Evolutionary conservation across 2,888 invertebrate genomes (phyloP).

Genomic region (Thymelicus lineola): DNA sequence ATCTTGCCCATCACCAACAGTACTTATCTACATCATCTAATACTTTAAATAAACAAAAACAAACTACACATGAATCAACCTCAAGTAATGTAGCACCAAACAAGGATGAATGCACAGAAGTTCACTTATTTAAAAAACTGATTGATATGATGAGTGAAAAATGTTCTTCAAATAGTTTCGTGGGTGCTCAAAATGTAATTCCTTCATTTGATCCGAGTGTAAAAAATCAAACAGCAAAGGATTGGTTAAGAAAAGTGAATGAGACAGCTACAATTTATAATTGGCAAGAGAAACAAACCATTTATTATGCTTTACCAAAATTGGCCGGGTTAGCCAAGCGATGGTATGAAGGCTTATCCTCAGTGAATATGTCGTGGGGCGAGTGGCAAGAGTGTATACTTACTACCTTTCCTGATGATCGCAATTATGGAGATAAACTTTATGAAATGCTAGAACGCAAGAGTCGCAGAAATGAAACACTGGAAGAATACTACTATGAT

Average conservation of each 20-base stretch:
- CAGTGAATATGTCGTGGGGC: not conserved
- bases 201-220: not conserved
- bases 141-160: not conserved
- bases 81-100: too few relatives aligned
- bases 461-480: too few relatives aligned
- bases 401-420: not conserved
- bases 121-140: not conserved
- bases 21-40: too few relatives aligned
- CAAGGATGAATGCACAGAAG: not conserved
- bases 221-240: not conserved
- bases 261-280: not conserved
- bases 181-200: slow-evolving; percentile 5
- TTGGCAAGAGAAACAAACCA: slow-evolving; percentile 10
- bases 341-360: not conserved
- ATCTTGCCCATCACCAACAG: too few relatives aligned
- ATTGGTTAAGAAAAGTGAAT: slow-evolving; percentile 6
- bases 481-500: too few relatives aligned
- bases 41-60: too few relatives aligned
- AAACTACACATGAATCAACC: too few relatives aligned
- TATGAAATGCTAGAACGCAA: too few relatives aligned
- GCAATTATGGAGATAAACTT: too few relatives aligned
- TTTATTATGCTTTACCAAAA: slow-evolving; percentile 12
- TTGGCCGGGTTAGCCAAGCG: not conserved
- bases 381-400: slow-evolving; percentile 2
- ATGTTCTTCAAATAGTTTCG: not conserved